Base-by-base conservation (phyloP, 35 echinoderm and acorn worm species). In the Hemicentrotus pulcherrimus region DNA sequence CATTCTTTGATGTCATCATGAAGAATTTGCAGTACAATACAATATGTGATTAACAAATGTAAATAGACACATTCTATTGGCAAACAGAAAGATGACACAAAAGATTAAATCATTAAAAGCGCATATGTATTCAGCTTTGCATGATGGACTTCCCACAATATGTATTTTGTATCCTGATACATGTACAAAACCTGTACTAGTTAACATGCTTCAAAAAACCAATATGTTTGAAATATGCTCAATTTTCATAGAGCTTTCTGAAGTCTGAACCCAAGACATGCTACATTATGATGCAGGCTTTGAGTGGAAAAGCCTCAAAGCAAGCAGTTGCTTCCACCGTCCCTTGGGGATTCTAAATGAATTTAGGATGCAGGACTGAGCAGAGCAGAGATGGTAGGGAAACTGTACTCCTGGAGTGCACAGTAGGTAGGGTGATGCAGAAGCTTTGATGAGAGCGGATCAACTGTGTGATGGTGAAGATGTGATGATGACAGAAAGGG, bases 251-350 rank as follows among this genome's bases (percentile, higher is more conserved):
- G 65, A 78, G 65, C 19, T 28, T n/a, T n/a, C 8, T 22, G 6
- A 78, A 28, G 65, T 78, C 65, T 78, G 65, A 24, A 71, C 13
- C 61, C 18, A 28, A 78, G 22, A 78, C 65, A 78, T 78, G 50
- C 12, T 55, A 55, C 35, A 59, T 59, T 78, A 78, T 78, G 28
- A 78, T 78, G 28, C 28, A 78, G 65, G 28, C 28, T 78, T 78
- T 78, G 65, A 78, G 65, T 78, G 65, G 65, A 78, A 78, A 78
- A 78, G 65, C 65, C 65, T 78, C 65, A 78, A 78, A 78, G 65
- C 65, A 30, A n/a, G 65, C 65, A 78, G 65, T 78, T 78, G 65
- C 18, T 78, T 78, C 65, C 65, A 78, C 24, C 65, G 15, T n/a
- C 65, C 65, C 4, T 28, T 22, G 65, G 65, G 65, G 65, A 78